phyloP scores from a whole-genome alignment of 2,113 vertebrate genomes.

The Pteropus alecto region DNA sequence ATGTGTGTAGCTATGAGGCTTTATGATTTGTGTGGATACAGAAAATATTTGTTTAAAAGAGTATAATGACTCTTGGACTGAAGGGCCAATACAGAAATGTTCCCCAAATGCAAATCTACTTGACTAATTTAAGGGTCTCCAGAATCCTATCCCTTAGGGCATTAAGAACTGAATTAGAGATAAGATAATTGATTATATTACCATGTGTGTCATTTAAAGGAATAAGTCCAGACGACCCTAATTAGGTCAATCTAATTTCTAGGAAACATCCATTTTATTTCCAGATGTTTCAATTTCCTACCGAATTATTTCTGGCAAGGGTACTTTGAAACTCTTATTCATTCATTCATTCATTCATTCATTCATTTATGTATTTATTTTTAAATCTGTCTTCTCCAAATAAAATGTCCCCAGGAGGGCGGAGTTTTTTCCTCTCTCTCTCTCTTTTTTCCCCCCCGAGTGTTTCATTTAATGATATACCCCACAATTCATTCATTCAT shows the following conservation, averaged over 20 bases:
- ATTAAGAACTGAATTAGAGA: neutral
- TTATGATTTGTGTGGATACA: neutral
- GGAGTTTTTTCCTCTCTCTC: too few species aligned
- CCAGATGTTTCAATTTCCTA: slow-evolving; percentile 56
- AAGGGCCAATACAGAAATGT: neutral
- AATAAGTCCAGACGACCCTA: slow-evolving; percentile 47
- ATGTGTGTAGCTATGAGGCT: neutral
- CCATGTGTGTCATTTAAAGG: slow-evolving; percentile 36
- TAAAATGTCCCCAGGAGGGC: neutral
- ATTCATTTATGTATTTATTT: neutral
- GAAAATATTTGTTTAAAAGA: neutral
- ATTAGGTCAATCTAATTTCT: slow-evolving; percentile 65
- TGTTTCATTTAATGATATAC: neutral
- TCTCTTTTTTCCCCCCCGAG: too few species aligned
- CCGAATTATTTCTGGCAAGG: slow-evolving; percentile 36
- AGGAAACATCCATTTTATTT: slow-evolving; percentile 66
- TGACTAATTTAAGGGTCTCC: neutral
- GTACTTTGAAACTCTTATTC: neutral
- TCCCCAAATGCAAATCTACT: slow-evolving; percentile 22
- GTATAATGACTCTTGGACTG: neutral
- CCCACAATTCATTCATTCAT: too few species aligned
- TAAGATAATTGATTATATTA: neutral
- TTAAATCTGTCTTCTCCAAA: neutral
- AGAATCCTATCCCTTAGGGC: neutral
- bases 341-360: neutral